Percentiles rank a stretch among this genome's conserved stretches.
Conservation (phyloP, 2,113 vertebrate species). For the Corythoichthys intestinalis region DNA sequence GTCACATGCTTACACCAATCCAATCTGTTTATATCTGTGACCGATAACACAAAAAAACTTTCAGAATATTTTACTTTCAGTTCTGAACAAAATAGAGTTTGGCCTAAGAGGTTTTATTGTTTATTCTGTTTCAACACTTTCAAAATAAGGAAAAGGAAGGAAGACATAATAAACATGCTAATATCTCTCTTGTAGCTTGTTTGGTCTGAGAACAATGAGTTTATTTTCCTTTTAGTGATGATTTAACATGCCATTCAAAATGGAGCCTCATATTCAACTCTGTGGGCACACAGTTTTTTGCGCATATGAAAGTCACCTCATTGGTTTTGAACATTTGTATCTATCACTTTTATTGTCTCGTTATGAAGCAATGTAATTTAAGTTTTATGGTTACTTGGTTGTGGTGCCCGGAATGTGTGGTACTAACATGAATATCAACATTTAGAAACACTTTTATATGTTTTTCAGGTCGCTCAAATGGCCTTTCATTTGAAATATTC, state of each 20-base stretch:
- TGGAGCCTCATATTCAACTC: background rate
- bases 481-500: slow-evolving; percentile 2
- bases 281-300: background rate
- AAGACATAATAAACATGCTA: background rate
- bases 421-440: slow-evolving; percentile 2
- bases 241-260: background rate
- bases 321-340: no score
- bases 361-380: background rate
- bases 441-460: background rate
- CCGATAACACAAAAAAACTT: no score
- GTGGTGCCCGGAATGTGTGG: background rate
- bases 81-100: no score
- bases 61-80: no score
- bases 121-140: background rate
- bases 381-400: background rate
- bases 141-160: background rate
- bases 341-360: background rate
- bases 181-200: background rate
- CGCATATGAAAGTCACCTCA: background rate
- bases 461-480: slow-evolving; percentile 2
- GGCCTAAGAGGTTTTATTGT: background rate
- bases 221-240: slow-evolving; percentile 2
- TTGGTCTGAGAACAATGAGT: background rate
- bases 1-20: no score
- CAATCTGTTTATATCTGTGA: no score